phyloP scores from a whole-genome alignment of 2,113 vertebrate species.

The Barnardius zonarius region DNA sequence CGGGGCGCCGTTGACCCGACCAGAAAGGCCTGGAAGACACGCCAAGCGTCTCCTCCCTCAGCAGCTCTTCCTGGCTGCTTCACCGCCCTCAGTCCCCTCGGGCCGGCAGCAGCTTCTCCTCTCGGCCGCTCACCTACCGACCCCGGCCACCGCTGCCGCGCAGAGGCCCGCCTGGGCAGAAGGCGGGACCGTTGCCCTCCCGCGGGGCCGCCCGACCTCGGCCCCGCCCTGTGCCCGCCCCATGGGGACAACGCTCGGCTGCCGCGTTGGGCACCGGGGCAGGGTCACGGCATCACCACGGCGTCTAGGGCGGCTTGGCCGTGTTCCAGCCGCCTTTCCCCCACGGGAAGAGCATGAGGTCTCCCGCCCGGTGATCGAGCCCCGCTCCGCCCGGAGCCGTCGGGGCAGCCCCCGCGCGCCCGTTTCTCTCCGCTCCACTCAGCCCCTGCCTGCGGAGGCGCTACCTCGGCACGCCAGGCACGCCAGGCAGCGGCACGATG shows the following conservation, averaged over 20 bases:
- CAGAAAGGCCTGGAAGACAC: too few relatives aligned
- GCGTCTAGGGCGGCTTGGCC: too few relatives aligned
- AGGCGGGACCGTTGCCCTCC: background rate
- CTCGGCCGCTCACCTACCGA: background rate
- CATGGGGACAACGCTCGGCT: too few relatives aligned
- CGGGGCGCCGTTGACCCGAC: background rate
- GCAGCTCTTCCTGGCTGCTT: background rate
- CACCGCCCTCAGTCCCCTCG: background rate
- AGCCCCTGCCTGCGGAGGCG: background rate
- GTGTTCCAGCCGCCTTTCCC: accelerated
- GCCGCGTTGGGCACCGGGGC: too few relatives aligned
- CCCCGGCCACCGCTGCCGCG: background rate
- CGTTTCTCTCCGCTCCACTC: background rate
- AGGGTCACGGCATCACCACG: background rate
- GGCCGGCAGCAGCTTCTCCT: background rate
- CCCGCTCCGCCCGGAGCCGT: background rate
- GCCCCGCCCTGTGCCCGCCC: background rate
- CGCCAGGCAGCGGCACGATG: background rate
- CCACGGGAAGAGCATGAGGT: too few relatives aligned
- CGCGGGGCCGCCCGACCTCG: background rate
- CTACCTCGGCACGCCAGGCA: too few relatives aligned
- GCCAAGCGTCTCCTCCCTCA: background rate
- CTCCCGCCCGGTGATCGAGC: too few relatives aligned
- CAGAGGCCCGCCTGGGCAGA: background rate
- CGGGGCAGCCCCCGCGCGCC: background rate